These are phyloP conservation scores for Trichoplax adhaerens DNA, from an alignment of 37 sponge, comb jelly and placozoan genomes.

Conservation along the genomic window DNA sequence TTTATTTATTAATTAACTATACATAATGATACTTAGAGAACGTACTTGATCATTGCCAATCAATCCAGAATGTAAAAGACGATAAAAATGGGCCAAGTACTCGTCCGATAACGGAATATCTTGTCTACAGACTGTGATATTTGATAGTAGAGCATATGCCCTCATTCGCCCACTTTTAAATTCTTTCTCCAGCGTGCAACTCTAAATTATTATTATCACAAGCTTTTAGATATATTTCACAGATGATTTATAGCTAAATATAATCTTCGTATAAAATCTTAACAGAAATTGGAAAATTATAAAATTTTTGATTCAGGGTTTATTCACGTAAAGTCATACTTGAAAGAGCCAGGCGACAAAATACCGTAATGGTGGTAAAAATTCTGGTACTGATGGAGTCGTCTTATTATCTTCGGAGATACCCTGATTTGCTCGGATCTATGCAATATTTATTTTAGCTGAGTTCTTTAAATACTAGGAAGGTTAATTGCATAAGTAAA, in stretches of 20 bases:
- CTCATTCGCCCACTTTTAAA: conserved; percentile 27
- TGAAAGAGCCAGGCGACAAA: conserved; percentile 41
- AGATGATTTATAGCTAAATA: too few relatives aligned
- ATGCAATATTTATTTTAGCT: neutral
- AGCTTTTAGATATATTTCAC: too few relatives aligned
- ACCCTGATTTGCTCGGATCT: conserved; percentile 46
- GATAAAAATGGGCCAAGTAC: conserved; percentile 55
- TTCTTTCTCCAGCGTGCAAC: neutral
- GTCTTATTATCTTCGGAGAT: conserved; percentile 20
- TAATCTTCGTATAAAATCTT: too few relatives aligned
- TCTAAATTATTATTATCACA: too few relatives aligned
- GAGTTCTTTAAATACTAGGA: too few relatives aligned
- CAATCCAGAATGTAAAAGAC: conserved; percentile 26
- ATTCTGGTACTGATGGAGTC: conserved; percentile 38
- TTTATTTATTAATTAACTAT: too few relatives aligned
- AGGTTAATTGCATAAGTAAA: too few relatives aligned
- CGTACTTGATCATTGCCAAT: conserved; percentile 5
- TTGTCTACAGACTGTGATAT: conserved; percentile 38
- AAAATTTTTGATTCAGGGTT: too few relatives aligned
- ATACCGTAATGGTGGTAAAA: conserved; percentile 35
- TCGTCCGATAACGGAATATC: conserved; percentile 17
- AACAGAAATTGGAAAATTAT: too few relatives aligned
- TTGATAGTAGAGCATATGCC: conserved; percentile 60
- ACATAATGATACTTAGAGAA: too few relatives aligned
- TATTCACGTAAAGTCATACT: conserved; percentile 1